A percentile compares a stretch with the other conserved stretches of the same genome.
Conservation (phyloP, 2,888 invertebrate species). For the Pterobdella sp. region DNA sequence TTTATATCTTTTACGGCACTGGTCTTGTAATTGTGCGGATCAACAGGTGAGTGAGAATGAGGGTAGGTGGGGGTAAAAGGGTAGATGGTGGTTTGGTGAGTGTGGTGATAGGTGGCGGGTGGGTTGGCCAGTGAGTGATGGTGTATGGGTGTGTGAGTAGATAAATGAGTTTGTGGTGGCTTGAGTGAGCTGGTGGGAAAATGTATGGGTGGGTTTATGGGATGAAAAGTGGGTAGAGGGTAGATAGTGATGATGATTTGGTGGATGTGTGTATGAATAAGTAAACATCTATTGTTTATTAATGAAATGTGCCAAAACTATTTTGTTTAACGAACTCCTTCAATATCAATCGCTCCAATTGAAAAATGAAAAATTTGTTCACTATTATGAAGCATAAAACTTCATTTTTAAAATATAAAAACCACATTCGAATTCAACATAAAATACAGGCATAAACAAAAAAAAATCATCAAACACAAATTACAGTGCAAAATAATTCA, state of each 20-base stretch:
- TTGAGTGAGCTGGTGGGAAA: not conserved
- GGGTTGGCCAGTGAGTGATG: not conserved
- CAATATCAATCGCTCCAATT: too few species aligned
- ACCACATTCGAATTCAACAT: not conserved
- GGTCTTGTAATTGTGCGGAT: constrained; percentile 62
- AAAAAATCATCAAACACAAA: not conserved
- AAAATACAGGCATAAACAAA: not conserved
- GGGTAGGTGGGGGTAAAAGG: not conserved
- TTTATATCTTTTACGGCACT: constrained; percentile 32
- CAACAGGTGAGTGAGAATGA: constrained; percentile 53
- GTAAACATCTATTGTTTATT: too few species aligned
- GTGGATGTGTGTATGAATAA: not conserved
- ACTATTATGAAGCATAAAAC: too few species aligned
- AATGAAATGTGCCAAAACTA: too few species aligned
- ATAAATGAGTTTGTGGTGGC: not conserved
- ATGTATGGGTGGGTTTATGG: not conserved
- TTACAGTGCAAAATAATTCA: not conserved
- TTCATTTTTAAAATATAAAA: not conserved
- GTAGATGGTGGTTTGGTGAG: not conserved
- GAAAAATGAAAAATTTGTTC: too few species aligned
- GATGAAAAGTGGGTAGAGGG: not conserved
- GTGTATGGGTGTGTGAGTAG: not conserved
- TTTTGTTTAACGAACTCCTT: too few species aligned
- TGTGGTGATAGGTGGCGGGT: not conserved
- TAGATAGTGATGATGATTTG: not conserved